phyloP scores from a whole-genome alignment of 2,113 vertebrate species.

The Laticauda laticaudata region DNA sequence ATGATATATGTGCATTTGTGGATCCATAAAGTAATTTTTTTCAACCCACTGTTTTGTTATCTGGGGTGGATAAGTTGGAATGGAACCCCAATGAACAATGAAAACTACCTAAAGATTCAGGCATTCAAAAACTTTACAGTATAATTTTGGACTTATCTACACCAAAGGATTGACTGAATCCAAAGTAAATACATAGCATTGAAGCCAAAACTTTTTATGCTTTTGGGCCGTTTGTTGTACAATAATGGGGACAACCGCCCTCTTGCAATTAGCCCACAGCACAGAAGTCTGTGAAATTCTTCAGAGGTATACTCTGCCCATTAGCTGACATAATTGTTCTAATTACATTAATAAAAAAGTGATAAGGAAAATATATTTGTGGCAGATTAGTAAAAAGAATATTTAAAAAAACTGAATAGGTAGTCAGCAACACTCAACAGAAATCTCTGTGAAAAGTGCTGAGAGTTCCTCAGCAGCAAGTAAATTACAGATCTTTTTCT shows the following conservation, averaged over 20 bases:
- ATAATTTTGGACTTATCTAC: background rate
- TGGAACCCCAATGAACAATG: background rate
- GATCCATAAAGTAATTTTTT: background rate
- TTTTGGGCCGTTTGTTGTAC: background rate
- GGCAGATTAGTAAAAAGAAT: background rate
- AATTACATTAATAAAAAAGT: slow-evolving; percentile 13
- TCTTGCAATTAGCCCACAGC: background rate
- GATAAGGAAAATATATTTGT: background rate
- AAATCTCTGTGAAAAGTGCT: background rate
- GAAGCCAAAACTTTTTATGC: background rate
- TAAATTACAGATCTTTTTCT: background rate
- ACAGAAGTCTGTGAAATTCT: background rate
- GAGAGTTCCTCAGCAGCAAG: background rate
- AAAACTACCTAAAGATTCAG: background rate
- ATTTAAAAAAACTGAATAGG: background rate
- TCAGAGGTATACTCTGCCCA: background rate
- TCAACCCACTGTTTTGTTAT: background rate
- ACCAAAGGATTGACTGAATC: background rate
- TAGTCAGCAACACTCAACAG: background rate
- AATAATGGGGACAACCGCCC: background rate
- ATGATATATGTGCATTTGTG: background rate
- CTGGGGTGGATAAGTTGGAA: background rate
- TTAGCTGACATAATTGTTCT: background rate
- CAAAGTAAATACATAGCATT: background rate
- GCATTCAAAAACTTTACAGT: background rate